A percentile compares a stretch with the other conserved stretches of the same genome.
Conservation (phyloP, 1,140 invertebrate species). For the Lineus longissimus region DNA sequence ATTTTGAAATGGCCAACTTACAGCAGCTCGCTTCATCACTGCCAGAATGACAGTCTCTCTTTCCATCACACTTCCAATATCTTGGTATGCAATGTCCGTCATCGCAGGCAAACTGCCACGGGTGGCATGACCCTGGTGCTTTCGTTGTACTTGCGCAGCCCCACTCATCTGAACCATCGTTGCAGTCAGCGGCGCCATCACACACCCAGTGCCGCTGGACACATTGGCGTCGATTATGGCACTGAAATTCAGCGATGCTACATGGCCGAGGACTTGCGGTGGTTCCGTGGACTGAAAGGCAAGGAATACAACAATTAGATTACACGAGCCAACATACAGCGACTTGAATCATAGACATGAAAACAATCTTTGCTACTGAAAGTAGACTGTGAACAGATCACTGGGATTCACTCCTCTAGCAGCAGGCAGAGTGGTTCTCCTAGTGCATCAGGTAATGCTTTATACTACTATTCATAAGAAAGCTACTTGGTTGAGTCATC, state of each 20-base stretch:
- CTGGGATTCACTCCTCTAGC: no score
- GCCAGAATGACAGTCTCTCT: slow-evolving; percentile 90
- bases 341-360: no score
- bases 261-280: background rate
- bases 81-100: slow-evolving; percentile 89
- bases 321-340: no score
- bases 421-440: no score
- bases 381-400: no score
- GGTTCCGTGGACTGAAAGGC: no score
- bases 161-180: background rate
- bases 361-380: no score
- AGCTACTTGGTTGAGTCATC: no score
- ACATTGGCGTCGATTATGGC: background rate
- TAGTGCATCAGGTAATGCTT: no score
- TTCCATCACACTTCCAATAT: slow-evolving; percentile 96
- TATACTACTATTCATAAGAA: no score
- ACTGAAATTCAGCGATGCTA: background rate
- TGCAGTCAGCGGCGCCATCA: background rate
- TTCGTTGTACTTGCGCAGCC: background rate
- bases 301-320: no score
- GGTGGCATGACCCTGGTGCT: background rate
- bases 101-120: slow-evolving; percentile 77
- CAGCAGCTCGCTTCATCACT: slow-evolving; percentile 38
- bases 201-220: background rate
- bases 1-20: no score